phyloP scores from a whole-genome alignment of 2,113 vertebrate species.

The Dipodomys merriami region DNA sequence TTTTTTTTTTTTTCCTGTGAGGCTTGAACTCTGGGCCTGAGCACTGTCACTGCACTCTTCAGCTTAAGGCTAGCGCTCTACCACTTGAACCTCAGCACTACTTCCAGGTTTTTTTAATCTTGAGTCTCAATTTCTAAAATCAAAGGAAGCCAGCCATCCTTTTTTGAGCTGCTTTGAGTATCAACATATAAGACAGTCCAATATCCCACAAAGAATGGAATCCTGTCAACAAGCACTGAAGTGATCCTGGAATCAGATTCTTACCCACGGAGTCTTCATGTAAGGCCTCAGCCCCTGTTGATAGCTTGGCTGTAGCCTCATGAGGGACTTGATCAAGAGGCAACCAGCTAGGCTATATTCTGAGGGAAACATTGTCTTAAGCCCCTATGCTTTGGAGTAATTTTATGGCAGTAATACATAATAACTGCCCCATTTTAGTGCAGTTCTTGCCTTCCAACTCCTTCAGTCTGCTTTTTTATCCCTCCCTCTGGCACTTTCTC shows the following conservation, averaged over 20 bases:
- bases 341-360: neutral
- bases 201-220: neutral
- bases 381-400: neutral
- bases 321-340: neutral
- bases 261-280: neutral
- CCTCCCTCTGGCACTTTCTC: neutral
- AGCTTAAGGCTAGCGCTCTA: too few species aligned
- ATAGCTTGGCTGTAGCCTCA: neutral
- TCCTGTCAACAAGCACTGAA: fast-evolving
- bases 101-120: too few species aligned
- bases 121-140: neutral
- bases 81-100: too few species aligned
- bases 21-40: too few species aligned
- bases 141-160: neutral
- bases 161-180: neutral
- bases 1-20: too few species aligned
- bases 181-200: neutral
- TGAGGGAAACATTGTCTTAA: neutral
- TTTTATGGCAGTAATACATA: neutral
- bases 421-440: neutral
- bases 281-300: neutral
- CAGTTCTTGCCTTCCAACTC: neutral
- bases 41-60: too few species aligned
- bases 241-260: neutral
- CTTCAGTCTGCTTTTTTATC: neutral